Evolutionary conservation across 2,888 invertebrate genomes (phyloP).

Genomic region (Drosophila leonis): DNA sequence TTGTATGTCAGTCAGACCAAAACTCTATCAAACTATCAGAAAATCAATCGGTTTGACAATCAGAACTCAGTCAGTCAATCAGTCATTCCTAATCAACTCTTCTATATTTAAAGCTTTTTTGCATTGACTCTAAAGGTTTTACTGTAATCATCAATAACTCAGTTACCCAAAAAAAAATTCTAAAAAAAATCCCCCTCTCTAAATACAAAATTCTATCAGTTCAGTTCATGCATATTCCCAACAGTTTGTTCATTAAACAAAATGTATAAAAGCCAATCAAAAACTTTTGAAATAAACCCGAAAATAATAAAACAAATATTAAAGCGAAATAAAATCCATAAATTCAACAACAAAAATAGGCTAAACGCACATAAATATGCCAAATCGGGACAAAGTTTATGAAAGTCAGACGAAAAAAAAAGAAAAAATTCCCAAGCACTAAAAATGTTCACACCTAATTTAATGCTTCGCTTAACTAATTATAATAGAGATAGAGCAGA

Average conservation of each 20-base stretch:
- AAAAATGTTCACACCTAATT: constrained; percentile 69
- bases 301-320: constrained; percentile 11
- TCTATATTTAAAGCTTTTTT: no score
- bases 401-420: constrained; percentile 25
- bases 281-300: constrained; percentile 3
- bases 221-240: background rate
- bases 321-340: constrained; percentile 2
- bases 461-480: constrained; percentile 67
- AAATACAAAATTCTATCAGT: background rate
- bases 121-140: background rate
- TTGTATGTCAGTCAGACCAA: no score
- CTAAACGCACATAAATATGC: constrained; percentile 8
- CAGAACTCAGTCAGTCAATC: background rate
- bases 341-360: constrained; percentile 1
- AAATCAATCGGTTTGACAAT: no score
- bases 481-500: constrained; percentile 40
- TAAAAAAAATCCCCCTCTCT: background rate
- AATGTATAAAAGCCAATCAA: background rate
- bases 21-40: no score
- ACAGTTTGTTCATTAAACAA: constrained; percentile 1
- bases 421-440: constrained; percentile 66
- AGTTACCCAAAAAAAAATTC: background rate
- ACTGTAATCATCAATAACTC: background rate
- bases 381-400: background rate
- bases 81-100: no score